Evolutionary conservation across 2,797 vertebrate genomes (phyloP).

Genomic region (Dicrostonyx torquatus): DNA sequence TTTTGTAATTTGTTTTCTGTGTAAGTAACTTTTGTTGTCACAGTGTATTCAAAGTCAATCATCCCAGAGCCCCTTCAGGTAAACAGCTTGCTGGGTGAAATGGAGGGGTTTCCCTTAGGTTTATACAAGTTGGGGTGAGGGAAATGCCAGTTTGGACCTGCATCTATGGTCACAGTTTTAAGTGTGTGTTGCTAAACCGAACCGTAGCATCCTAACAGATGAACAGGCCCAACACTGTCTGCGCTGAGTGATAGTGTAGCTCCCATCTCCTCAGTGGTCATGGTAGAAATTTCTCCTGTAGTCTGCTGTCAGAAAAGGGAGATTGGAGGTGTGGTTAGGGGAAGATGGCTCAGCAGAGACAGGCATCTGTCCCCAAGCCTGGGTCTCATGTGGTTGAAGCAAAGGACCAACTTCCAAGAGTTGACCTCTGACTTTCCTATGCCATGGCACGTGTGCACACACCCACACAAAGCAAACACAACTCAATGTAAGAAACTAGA

Average conservation of each 20-base stretch:
- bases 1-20: neutral
- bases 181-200: no score
- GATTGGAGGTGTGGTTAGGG: neutral
- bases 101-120: neutral
- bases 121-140: neutral
- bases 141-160: accelerated
- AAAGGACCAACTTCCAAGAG: neutral
- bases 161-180: neutral
- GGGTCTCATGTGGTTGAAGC: neutral
- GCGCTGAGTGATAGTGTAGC: conserved; percentile 40
- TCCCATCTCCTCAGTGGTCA: neutral
- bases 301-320: neutral
- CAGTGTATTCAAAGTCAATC: neutral
- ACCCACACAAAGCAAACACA: neutral
- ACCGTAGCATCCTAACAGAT: conserved; percentile 35
- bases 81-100: neutral
- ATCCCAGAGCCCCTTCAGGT: neutral
- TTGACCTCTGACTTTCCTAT: neutral
- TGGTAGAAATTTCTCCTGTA: neutral
- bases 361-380: neutral
- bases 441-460: neutral
- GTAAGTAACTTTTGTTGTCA: neutral
- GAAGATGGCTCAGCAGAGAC: neutral
- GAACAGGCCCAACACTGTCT: neutral
- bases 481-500: neutral